Evolutionary conservation across 2,888 invertebrate genomes (phyloP), one percentile per base, ranked within the genome.

Genomic region (Cephus pygmeus): DNA sequence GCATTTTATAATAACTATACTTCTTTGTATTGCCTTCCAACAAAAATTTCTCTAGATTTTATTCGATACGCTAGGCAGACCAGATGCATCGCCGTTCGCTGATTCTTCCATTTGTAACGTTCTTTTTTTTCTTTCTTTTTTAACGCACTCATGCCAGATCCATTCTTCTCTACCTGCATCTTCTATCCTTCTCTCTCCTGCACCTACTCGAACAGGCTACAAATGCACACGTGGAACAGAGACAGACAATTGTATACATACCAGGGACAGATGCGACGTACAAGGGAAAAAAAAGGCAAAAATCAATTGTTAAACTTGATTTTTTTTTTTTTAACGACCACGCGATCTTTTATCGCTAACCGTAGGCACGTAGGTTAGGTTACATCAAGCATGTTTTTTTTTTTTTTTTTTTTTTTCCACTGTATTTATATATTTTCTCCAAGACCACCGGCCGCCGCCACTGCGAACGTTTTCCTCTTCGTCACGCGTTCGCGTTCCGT

Each of bases 11-110:
- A 86, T 83, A 86, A 34, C 84, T 86, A 84, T 85, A 56, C 56
- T 56, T 56, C 56, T 86, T 86, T 83, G 85, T 87, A 88, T 88
- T 88, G 89, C 89, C 89, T 89, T 89, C 88, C 89, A 87, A 35
- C 3, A 89, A 87, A 82, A 85, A 86, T 56, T 56, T 56, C 56
- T 23, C 56, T 56, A 56, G 56, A 56, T 56, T 23, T 56, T 56
- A 56, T 23, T 56, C 56, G 1, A 56, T 23, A 56, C 56, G 56
- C 56, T 23, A 56, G 56, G 9, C 56, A 23, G 6, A 23, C 9
- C 56, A 56, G 9, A 56, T 9, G 23, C 23, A 23, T 56, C 56
- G 56, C 23, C 56, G 15, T 23, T 56, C 23, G 56, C 56, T 56
- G 9, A 56, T 56, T 56, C 56, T 56, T 56, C 56, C 56, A 56